These are phyloP conservation scores for Napeogenes sylphis DNA, from an alignment of 2,888 invertebrate species.

Conservation along the genomic window DNA sequence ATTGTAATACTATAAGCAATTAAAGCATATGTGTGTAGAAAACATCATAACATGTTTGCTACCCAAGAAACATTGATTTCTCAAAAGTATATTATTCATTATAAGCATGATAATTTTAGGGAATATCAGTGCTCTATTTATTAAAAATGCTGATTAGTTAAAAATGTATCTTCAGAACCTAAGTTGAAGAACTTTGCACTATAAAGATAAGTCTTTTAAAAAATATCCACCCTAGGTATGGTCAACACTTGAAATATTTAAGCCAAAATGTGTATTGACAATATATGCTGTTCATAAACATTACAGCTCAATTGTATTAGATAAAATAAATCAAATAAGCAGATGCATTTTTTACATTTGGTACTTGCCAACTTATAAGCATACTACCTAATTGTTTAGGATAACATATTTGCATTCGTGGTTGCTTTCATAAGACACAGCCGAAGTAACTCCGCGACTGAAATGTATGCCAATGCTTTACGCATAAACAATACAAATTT, in stretches of 20 bases:
- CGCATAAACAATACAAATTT: slow-evolving; percentile 35
- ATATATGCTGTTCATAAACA: slow-evolving; percentile 4
- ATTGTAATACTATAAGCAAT: no score
- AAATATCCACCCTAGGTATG: not conserved
- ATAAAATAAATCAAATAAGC: not conserved
- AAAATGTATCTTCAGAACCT: no score
- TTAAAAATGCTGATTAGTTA: no score
- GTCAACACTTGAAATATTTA: not conserved
- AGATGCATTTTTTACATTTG: not conserved
- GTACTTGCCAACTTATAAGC: slow-evolving; percentile 9
- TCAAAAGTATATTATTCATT: no score
- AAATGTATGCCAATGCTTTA: slow-evolving; percentile 22
- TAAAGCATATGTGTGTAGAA: no score
- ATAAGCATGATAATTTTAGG: no score
- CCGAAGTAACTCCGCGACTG: slow-evolving; percentile 45
- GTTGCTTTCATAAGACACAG: slow-evolving; percentile 36
- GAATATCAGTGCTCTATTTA: no score
- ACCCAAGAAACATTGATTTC: no score
- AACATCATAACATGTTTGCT: no score
- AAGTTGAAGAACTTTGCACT: no score
- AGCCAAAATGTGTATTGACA: slow-evolving; percentile 1
- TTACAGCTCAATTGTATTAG: slow-evolving; percentile 6
- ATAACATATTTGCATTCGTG: slow-evolving; percentile 29
- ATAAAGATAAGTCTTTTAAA: no score
- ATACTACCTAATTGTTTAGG: slow-evolving; percentile 27